phyloP scores from a whole-genome alignment of 2,797 vertebrate species.

The Pagetopsis macropterus region DNA sequence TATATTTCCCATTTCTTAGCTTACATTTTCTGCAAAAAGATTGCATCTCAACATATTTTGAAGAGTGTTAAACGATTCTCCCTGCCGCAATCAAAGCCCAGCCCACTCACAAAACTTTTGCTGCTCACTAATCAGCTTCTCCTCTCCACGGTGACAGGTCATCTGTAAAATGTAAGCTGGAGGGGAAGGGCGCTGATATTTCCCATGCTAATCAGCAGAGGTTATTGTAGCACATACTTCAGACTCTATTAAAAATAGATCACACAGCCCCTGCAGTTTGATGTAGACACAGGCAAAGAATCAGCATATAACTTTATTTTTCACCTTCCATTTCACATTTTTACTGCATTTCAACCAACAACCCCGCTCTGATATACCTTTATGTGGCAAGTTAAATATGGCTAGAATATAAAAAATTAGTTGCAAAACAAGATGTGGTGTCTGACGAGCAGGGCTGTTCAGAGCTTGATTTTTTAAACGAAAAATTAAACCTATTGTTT shows the following conservation, averaged over 20 bases:
- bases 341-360: neutral
- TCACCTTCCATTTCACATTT: conserved; percentile 10
- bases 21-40: neutral
- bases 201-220: conserved; percentile 34
- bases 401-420: neutral
- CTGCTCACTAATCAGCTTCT: conserved; percentile 28
- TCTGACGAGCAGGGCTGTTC: neutral
- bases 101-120: conserved; percentile 9
- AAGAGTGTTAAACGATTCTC: neutral
- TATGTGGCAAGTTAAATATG: conserved; percentile 1
- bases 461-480: neutral
- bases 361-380: neutral
- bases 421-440: neutral
- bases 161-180: conserved; percentile 16
- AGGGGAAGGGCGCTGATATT: neutral
- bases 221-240: conserved; percentile 24
- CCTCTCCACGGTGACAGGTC: conserved; percentile 20
- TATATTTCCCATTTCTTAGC: neutral
- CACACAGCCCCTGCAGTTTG: neutral
- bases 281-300: neutral
- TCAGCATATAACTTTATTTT: conserved; percentile 4
- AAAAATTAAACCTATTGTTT: neutral
- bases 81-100: conserved; percentile 36
- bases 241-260: conserved; percentile 37
- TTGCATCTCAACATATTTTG: too few relatives aligned